These are phyloP conservation scores for Scelioninae gen. 2 DNA, from an alignment of 2,888 invertebrate species.

Conservation along the genomic window DNA sequence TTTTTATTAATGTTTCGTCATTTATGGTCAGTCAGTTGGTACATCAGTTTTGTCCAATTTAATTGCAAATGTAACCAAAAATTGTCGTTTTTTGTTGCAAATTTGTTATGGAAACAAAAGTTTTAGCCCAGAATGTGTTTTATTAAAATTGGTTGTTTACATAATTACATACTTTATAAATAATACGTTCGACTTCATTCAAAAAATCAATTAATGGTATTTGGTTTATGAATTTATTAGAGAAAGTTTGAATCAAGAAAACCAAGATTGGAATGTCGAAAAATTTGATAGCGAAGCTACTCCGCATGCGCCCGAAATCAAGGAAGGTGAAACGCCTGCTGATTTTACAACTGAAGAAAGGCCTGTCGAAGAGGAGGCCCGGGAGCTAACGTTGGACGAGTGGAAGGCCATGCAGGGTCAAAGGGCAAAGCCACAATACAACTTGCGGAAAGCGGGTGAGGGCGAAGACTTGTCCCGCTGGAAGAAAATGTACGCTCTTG, in stretches of 20 bases:
- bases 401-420: conserved; percentile 92
- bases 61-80: too few relatives aligned
- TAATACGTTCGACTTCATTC: too few relatives aligned
- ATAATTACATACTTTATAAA: too few relatives aligned
- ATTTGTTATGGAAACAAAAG: too few relatives aligned
- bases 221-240: too few relatives aligned
- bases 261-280: conserved; percentile 73
- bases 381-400: conserved; percentile 94
- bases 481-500: conserved; percentile 92
- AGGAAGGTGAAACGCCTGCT: conserved; percentile 68
- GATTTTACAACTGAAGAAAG: conserved; percentile 74
- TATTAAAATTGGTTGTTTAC: too few relatives aligned
- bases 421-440: conserved; percentile 90
- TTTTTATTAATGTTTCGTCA: too few relatives aligned
- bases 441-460: conserved; percentile 94
- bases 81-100: too few relatives aligned
- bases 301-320: conserved; percentile 63
- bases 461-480: conserved; percentile 93
- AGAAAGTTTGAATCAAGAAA: conserved; percentile 68
- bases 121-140: too few relatives aligned
- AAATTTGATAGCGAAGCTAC: conserved; percentile 76
- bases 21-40: too few relatives aligned
- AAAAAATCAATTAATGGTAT: too few relatives aligned
- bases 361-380: conserved; percentile 85
- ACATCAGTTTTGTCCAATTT: too few relatives aligned